Percentiles rank a stretch among this genome's conserved stretches.
These are phyloP conservation scores for Diarsia dahlii DNA, from an alignment of 2,888 invertebrate genomes.

Conservation along the genomic window DNA sequence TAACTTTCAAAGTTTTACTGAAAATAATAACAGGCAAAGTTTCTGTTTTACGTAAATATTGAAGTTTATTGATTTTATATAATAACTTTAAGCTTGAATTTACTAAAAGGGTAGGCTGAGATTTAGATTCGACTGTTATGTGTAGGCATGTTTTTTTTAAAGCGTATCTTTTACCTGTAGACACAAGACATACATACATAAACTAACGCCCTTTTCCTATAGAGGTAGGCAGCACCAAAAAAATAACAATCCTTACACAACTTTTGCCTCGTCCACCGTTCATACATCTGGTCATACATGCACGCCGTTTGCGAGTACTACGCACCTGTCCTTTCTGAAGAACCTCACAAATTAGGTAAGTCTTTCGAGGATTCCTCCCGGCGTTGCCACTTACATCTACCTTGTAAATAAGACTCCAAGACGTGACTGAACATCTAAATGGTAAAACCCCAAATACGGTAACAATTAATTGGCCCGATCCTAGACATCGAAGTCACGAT, in stretches of 20 bases:
- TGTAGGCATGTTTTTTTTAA: background rate
- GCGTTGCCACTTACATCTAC: too few relatives aligned
- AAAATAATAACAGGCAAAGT: slow-evolving; percentile 12
- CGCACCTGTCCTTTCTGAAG: too few relatives aligned
- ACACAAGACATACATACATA: too few relatives aligned
- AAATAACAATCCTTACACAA: too few relatives aligned
- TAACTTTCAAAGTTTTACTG: slow-evolving; percentile 41
- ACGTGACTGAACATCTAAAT: background rate
- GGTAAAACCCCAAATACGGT: background rate
- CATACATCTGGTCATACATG: too few relatives aligned
- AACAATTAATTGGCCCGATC: background rate
- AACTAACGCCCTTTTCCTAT: too few relatives aligned
- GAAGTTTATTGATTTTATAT: slow-evolving; percentile 3
- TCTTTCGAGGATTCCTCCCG: too few relatives aligned
- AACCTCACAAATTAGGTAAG: too few relatives aligned
- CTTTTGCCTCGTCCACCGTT: too few relatives aligned
- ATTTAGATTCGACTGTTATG: background rate
- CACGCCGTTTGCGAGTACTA: too few relatives aligned
- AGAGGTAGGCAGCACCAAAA: too few relatives aligned
- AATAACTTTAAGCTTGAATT: background rate
- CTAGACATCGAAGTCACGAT: background rate
- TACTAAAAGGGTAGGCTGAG: background rate
- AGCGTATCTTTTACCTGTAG: background rate
- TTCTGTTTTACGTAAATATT: slow-evolving; percentile 4
- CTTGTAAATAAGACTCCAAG: too few relatives aligned